Evolutionary conservation across 2,113 vertebrate genomes (phyloP).

Genomic region (Tetrao urogallus): DNA sequence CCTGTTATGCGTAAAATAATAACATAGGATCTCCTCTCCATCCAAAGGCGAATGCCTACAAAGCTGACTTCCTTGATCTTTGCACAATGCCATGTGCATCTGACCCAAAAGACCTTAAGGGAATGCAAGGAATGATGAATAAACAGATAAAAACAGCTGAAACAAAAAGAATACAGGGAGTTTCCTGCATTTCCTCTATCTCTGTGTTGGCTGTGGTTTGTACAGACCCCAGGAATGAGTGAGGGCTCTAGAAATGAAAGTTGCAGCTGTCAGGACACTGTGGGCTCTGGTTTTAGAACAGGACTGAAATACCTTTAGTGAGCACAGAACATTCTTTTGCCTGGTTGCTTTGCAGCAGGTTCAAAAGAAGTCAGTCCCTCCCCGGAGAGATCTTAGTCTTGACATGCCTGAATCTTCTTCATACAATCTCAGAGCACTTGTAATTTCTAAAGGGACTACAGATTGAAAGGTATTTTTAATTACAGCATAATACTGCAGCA

Average conservation of each 20-base stretch:
- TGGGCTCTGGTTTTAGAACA: background rate
- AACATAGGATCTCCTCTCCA: fast-evolving
- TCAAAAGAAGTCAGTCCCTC: background rate
- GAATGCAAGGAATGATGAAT: background rate
- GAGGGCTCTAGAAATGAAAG: background rate
- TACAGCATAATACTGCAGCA: background rate
- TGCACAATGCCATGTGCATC: fast-evolving
- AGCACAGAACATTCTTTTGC: background rate
- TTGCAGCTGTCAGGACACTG: background rate
- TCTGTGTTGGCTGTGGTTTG: background rate
- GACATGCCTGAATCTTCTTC: background rate
- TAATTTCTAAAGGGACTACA: background rate
- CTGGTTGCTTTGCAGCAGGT: background rate
- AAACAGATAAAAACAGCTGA: background rate
- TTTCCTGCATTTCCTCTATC: background rate
- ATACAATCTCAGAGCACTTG: background rate
- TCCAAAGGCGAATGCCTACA: background rate
- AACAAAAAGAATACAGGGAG: background rate
- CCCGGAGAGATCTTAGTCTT: background rate
- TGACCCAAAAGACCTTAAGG: background rate
- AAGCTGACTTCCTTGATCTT: background rate
- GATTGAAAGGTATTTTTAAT: background rate
- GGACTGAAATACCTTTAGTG: background rate
- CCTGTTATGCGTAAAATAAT: fast-evolving
- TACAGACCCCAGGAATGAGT: background rate